Percentiles rank a stretch among this genome's conserved stretches.
phyloP scores from a whole-genome alignment of 2,888 invertebrate genomes.

The Acleris holmiana region DNA sequence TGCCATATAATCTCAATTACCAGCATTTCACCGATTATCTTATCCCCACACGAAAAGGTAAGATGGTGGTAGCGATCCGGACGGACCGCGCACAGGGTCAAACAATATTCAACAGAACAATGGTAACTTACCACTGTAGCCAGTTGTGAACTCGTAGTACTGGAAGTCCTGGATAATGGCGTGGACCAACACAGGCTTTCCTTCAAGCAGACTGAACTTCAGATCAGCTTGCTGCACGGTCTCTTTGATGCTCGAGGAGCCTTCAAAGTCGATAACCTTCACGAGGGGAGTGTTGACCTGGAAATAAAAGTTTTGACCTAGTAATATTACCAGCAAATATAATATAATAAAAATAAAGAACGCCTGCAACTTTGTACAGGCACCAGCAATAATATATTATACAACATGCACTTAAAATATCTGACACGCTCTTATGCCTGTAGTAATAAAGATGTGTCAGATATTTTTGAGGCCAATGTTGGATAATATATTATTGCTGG shows the following conservation, averaged over 20 bases:
- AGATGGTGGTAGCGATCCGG: neutral
- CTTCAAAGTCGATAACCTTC: slow-evolving; percentile 80
- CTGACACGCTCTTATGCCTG: no score
- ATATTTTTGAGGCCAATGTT: no score
- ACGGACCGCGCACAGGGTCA: neutral
- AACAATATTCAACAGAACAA: neutral
- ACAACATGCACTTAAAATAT: no score
- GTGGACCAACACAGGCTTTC: slow-evolving; percentile 73
- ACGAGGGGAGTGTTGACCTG: slow-evolving; percentile 77
- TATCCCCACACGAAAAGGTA: no score
- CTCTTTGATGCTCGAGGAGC: slow-evolving; percentile 74
- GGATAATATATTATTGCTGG: no score
- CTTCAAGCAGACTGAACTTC: slow-evolving; percentile 77
- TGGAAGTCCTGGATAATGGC: slow-evolving; percentile 84
- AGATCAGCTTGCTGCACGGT: slow-evolving; percentile 80
- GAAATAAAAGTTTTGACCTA: slow-evolving; percentile 1
- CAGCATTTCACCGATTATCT: no score
- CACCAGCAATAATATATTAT: no score
- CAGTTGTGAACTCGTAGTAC: slow-evolving; percentile 81
- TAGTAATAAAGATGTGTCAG: no score
- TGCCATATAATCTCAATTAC: no score
- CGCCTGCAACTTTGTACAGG: no score
- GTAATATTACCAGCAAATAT: neutral
- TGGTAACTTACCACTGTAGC: slow-evolving; percentile 79
- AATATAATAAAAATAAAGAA: no score